A percentile compares a stretch with the other conserved stretches of the same genome.
These are phyloP conservation scores for Anniella stebbinsi DNA, from an alignment of 2,797 vertebrate species.

Conservation along the genomic window DNA sequence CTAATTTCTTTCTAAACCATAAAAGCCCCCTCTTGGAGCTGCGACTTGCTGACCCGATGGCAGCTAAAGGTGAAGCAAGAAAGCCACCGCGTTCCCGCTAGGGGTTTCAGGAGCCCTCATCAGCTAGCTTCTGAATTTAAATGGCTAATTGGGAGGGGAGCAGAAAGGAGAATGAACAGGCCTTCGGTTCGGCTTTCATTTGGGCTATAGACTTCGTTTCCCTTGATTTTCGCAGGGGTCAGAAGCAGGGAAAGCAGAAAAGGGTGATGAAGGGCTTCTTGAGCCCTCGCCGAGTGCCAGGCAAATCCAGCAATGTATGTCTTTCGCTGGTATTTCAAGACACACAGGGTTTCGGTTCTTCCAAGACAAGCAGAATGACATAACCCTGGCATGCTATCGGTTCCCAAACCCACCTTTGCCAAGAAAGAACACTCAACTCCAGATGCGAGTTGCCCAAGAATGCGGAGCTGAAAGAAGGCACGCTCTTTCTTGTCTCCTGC, in stretches of 20 bases:
- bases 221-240: background rate
- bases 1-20: conserved; percentile 33
- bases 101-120: background rate
- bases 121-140: fast-evolving
- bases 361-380: background rate
- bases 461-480: too few species aligned
- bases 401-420: background rate
- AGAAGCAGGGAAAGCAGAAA: background rate
- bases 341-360: background rate
- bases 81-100: background rate
- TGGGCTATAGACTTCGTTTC: background rate
- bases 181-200: fast-evolving
- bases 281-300: background rate
- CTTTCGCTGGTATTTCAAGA: background rate
- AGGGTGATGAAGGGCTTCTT: background rate
- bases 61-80: background rate
- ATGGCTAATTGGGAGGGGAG: background rate
- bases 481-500: too few species aligned
- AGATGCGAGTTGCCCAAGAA: too few species aligned
- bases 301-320: background rate
- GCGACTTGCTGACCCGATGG: conserved; percentile 27
- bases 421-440: background rate
- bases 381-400: background rate
- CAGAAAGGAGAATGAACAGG: fast-evolving
- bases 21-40: conserved; percentile 40